Conservation (phyloP, 1,140 invertebrate genomes). For the Dreissena rostriformis region DNA sequence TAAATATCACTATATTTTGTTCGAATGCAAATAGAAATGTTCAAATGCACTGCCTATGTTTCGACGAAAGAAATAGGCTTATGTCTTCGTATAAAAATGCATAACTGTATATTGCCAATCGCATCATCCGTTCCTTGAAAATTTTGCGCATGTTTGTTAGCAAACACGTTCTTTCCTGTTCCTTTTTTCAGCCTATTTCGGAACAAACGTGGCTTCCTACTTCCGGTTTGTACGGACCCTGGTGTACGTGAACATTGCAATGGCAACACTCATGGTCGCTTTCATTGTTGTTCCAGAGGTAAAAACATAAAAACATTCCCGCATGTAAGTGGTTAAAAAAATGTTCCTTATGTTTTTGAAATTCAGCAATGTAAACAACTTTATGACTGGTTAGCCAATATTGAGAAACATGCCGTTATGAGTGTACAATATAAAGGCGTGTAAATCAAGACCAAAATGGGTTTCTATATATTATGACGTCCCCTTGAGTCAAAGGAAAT, state of each 20-base stretch:
- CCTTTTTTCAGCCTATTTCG: slow-evolving; percentile 82
- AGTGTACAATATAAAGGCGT: background rate
- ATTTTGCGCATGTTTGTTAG: no score
- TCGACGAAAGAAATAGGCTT: no score
- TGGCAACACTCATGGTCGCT: slow-evolving; percentile 61
- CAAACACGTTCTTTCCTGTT: slow-evolving; percentile 11
- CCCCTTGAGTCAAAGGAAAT: no score
- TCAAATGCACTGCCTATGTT: no score
- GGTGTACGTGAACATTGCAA: slow-evolving; percentile 84
- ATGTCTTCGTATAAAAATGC: no score
- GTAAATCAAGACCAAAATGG: background rate
- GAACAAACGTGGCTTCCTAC: slow-evolving; percentile 88
- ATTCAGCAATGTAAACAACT: background rate
- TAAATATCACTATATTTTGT: no score
- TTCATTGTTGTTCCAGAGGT: slow-evolving; percentile 76
- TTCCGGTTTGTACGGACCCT: slow-evolving; percentile 88
- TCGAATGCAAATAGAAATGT: no score
- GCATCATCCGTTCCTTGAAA: no score
- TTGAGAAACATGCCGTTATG: background rate
- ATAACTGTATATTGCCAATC: no score
- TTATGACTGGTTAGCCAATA: background rate
- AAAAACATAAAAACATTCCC: background rate
- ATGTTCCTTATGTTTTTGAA: background rate
- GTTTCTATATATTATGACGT: background rate
- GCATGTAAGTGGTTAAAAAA: background rate